Base-by-base conservation (phyloP, 2,797 vertebrate genomes). In the Microctenopoma stevenorrisi region DNA sequence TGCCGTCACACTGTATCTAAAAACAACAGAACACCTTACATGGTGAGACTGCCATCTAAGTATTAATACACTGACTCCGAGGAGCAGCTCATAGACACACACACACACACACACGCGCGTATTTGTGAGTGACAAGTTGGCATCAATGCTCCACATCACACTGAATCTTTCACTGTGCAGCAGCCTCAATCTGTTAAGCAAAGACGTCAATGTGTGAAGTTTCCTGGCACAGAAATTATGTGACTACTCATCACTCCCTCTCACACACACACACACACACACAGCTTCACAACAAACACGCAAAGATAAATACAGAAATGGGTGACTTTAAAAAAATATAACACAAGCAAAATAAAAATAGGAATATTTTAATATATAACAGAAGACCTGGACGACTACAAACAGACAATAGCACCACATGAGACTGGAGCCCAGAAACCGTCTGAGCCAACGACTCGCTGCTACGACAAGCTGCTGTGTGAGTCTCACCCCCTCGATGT, bases 181-280 rank as follows among this genome's bases (percentile, higher is more conserved):
- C 68, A 63, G 66, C 74, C 66, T 64, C 85, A 81, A 79, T 89
- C 89, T 89, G 89, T 78, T 74, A 1, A 49, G 72, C 26, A 75
- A 81, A 79, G 79, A 89, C 86, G 84, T 89, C 90, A 89, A 4
- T 30, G 74, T 85, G 85, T 74, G 72, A 89, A 85, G 80, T 84
- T 88, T 84, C 80, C 86, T 88, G 79, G 78, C 80, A 66, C 7
- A 2, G 15, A 46, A 30, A 49, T 47, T 10, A 0, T 0, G n/a
- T 58, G 54, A 43, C 55, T 15, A 57, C 59, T 74, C 35, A 43
- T 71, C 63, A 0, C 63, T 8, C 38, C 28, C 55, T 30, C 42
- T 25, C 37, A 2, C 8, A 11, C 16, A 30, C 64, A 1, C 48
- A 25, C 5, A 46, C 15, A 26, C 13, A 25, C 18, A 3, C 6